Evolutionary conservation across 1,140 invertebrate species (phyloP).

Genomic region (Aplysia californica): DNA sequence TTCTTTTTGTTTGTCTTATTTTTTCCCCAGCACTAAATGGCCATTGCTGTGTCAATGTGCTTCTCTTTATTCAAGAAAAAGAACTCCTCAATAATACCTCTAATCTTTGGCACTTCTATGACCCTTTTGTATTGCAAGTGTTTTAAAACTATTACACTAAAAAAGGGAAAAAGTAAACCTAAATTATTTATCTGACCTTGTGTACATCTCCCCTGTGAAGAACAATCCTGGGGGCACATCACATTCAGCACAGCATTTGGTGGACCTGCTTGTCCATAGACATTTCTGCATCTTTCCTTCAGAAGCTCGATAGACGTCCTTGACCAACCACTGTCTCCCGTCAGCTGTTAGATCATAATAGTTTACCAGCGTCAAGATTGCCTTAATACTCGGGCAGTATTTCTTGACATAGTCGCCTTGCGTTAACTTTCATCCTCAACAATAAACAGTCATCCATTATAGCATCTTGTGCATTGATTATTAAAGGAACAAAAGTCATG

Average conservation of each 20-base stretch:
- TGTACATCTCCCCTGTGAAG: constrained; percentile 35
- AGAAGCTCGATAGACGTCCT: neutral
- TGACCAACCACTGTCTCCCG: neutral
- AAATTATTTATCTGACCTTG: constrained; percentile 25
- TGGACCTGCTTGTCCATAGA: constrained; percentile 12
- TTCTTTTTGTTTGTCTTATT: too few relatives aligned
- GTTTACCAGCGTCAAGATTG: neutral
- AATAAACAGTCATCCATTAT: too few relatives aligned
- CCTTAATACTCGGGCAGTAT: neutral
- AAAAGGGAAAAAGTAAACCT: neutral
- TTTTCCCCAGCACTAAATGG: too few relatives aligned
- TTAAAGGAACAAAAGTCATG: too few relatives aligned
- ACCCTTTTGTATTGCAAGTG: too few relatives aligned
- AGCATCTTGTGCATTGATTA: neutral
- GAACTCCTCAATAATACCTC: too few relatives aligned
- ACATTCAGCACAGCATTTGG: neutral
- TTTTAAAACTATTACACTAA: neutral
- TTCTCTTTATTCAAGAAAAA: too few relatives aligned
- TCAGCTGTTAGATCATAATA: neutral
- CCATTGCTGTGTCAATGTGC: too few relatives aligned
- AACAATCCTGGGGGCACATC: constrained; percentile 41
- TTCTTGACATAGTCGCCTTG: too few relatives aligned
- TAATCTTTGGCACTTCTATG: too few relatives aligned
- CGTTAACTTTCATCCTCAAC: too few relatives aligned
- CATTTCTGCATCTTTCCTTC: neutral